Evolutionary conservation across 30 jellyfish, hydroid and myxozoan species (phyloP).

Genomic region (Aurelia aurita complex sp. Pacific): DNA sequence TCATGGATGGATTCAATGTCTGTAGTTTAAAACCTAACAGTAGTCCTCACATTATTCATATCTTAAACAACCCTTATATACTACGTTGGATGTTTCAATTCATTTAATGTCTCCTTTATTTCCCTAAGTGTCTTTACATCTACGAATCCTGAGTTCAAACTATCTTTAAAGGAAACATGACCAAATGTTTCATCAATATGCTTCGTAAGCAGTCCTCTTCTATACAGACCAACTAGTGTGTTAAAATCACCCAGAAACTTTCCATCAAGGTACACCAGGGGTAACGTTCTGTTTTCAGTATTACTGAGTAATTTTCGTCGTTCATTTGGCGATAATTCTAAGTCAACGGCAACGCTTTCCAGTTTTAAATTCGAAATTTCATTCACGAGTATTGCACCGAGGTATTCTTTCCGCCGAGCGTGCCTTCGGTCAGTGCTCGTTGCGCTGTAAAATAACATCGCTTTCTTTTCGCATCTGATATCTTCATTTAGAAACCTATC

Average conservation of each 20-base stretch:
- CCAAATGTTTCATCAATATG: constrained; percentile 23
- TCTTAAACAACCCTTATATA: too few species aligned
- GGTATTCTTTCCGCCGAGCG: constrained; percentile 41
- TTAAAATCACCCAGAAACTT: constrained; percentile 69
- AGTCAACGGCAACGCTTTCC: constrained; percentile 65
- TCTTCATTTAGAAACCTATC: constrained; percentile 35
- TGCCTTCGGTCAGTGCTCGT: constrained; percentile 61
- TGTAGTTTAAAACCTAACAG: too few species aligned
- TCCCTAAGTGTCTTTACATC: constrained; percentile 46
- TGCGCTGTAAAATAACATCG: constrained; percentile 78
- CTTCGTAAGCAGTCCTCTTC: constrained; percentile 52
- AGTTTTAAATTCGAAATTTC: constrained; percentile 45
- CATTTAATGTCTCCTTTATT: constrained; percentile 32
- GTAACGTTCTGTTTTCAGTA: constrained; percentile 38
- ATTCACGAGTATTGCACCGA: constrained; percentile 42
- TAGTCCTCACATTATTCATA: too few species aligned
- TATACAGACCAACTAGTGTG: constrained; percentile 47
- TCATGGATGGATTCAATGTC: too few species aligned
- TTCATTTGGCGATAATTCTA: constrained; percentile 59
- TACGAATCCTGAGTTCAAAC: constrained; percentile 9
- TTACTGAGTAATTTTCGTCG: constrained; percentile 53
- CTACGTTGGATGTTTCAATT: constrained; percentile 11
- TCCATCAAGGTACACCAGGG: constrained; percentile 68
- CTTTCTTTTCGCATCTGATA: constrained; percentile 28
- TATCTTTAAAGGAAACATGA: constrained; percentile 3